Conservation (phyloP, 2,888 invertebrate species). For the Drosophila neoperkinsi region DNA sequence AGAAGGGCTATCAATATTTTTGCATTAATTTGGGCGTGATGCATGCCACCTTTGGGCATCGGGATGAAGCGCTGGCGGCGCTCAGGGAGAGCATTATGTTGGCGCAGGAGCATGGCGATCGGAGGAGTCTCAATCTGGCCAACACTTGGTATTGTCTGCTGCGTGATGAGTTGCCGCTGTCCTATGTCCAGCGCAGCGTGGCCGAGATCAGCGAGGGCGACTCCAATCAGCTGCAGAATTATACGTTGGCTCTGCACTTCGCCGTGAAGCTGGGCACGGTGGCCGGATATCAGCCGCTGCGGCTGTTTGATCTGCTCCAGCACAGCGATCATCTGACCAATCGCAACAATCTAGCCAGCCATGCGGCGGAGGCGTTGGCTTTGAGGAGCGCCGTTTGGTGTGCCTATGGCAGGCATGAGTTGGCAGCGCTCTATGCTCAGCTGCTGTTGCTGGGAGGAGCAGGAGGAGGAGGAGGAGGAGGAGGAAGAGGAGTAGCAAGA, state of each 20-base stretch:
- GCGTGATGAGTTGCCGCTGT: slow-evolving; percentile 78
- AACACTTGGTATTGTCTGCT: slow-evolving; percentile 92
- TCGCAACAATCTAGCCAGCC: slow-evolving; percentile 92
- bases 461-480: slow-evolving; percentile 55
- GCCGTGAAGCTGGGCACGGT: slow-evolving; percentile 91
- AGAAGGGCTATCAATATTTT: slow-evolving; percentile 91
- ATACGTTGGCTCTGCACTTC: slow-evolving; percentile 90
- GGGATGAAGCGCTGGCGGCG: slow-evolving; percentile 91
- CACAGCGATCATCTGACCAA: slow-evolving; percentile 95
- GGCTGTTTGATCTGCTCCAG: slow-evolving; percentile 89
- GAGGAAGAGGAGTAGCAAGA: too few species aligned
- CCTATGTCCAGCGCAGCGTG: slow-evolving; percentile 83
- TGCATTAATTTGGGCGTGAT: slow-evolving; percentile 95
- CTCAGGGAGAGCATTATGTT: slow-evolving; percentile 94
- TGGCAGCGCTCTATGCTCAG: slow-evolving; percentile 93
- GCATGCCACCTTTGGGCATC: slow-evolving; percentile 91
- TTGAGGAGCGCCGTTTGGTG: slow-evolving; percentile 95
- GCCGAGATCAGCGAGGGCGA: slow-evolving; percentile 83
- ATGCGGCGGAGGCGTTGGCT: slow-evolving; percentile 92
- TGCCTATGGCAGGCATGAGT: slow-evolving; percentile 94
- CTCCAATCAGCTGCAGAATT: slow-evolving; percentile 89
- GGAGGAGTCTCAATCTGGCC: slow-evolving; percentile 93
- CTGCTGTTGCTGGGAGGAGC: slow-evolving; percentile 85
- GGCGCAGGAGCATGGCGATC: slow-evolving; percentile 95
- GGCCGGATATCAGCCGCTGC: slow-evolving; percentile 83